A percentile compares a stretch with the other conserved stretches of the same genome.
These are phyloP conservation scores for Holcopasites calliopsidis DNA, from an alignment of 1,140 invertebrate species.

Conservation along the genomic window DNA sequence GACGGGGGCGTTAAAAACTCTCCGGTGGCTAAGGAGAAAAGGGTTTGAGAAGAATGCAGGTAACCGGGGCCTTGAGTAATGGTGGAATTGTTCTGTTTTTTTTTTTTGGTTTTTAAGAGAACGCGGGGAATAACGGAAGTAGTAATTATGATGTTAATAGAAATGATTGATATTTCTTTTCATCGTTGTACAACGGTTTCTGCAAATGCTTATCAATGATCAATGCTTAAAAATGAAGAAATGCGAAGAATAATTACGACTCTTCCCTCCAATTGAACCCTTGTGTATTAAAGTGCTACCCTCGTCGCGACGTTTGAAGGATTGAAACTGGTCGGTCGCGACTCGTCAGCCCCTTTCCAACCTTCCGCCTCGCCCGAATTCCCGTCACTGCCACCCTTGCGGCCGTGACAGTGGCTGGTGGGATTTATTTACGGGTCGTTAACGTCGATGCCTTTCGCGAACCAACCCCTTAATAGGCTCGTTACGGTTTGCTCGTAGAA, in stretches of 20 bases:
- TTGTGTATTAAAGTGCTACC: not conserved
- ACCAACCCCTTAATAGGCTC: not conserved
- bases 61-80: no score
- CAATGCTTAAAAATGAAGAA: no score
- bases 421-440: constrained; percentile 13
- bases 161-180: no score
- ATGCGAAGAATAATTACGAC: not conserved
- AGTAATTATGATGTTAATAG: no score
- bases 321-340: not conserved
- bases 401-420: not conserved
- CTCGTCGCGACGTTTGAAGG: not conserved
- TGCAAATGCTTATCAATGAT: no score
- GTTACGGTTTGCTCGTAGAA: not conserved
- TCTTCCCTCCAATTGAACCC: not conserved
- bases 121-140: no score
- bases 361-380: not conserved
- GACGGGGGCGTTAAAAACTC: no score
- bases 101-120: no score
- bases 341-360: not conserved
- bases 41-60: no score
- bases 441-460: not conserved
- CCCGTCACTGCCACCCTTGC: not conserved
- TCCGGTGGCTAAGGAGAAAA: no score
- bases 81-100: no score
- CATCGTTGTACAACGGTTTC: no score